phyloP scores from a whole-genome alignment of 53 echinoderm and acorn worm genomes.

The Stichopus horrens region DNA sequence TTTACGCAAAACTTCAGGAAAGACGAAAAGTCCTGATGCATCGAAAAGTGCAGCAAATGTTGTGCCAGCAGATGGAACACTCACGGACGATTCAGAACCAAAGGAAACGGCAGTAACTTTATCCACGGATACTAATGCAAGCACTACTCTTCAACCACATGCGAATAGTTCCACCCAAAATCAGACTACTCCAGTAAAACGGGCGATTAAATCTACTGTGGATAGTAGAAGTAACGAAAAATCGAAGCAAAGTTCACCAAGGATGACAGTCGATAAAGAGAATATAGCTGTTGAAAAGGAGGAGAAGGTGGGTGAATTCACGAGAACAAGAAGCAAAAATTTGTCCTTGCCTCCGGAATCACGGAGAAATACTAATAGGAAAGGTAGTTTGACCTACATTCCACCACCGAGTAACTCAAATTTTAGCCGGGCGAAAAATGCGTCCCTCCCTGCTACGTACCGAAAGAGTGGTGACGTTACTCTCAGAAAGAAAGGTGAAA shows the following conservation, averaged over 20 bases:
- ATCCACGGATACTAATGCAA: too few relatives aligned
- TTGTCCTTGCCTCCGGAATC: slow-evolving; percentile 20
- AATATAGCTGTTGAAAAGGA: not conserved
- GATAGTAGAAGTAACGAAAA: not conserved
- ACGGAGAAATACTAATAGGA: not conserved
- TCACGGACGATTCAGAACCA: not conserved
- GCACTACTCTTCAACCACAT: not conserved
- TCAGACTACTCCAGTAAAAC: not conserved
- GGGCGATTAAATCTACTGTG: not conserved
- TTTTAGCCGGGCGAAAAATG: slow-evolving; percentile 34
- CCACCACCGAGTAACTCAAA: not conserved
- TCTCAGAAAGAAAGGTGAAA: slow-evolving; percentile 46
- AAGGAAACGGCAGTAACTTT: not conserved
- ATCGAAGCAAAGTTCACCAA: not conserved
- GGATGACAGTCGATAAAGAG: not conserved
- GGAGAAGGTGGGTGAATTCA: not conserved
- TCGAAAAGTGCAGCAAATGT: not conserved
- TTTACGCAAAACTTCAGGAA: not conserved
- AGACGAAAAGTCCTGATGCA: not conserved
- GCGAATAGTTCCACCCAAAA: not conserved
- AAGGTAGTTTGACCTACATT: not conserved
- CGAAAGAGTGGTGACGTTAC: slow-evolving; percentile 17
- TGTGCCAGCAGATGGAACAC: too few relatives aligned
- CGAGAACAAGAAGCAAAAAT: slow-evolving; percentile 8
- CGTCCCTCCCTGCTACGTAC: slow-evolving; percentile 15